phyloP scores from a whole-genome alignment of 2,113 vertebrate species.

The Channa maculata region DNA sequence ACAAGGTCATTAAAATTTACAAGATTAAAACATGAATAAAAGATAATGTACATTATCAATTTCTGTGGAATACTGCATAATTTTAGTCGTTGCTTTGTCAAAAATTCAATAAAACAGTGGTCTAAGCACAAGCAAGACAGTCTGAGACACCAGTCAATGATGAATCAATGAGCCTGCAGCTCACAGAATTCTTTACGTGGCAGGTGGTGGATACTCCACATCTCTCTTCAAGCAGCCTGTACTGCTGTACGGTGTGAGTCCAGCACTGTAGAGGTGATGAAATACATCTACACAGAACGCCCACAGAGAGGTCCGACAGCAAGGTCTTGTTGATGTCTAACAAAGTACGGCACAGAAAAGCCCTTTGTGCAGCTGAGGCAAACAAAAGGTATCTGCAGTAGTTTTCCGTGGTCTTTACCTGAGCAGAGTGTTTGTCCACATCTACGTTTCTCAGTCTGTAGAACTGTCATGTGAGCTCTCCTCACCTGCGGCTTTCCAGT shows the following conservation, averaged over 20 bases:
- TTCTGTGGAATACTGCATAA: conserved; percentile 2
- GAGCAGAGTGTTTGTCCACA: conserved; percentile 6
- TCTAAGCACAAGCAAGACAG: conserved; percentile 22
- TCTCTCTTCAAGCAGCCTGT: conserved; percentile 31
- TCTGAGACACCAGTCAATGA: conserved; percentile 17
- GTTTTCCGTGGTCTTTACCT: conserved; percentile 36
- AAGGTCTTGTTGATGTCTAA: conserved; percentile 53
- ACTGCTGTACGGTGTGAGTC: conserved; percentile 20
- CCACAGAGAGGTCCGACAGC: conserved; percentile 42
- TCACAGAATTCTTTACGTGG: conserved; percentile 27
- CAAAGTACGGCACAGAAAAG: conserved; percentile 39
- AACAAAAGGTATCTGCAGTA: conserved; percentile 33
- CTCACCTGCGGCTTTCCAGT: conserved; percentile 90
- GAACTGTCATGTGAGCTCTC: conserved; percentile 90
- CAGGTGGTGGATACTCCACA: conserved; percentile 17
- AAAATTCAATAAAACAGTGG: too few relatives aligned
- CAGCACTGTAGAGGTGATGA: conserved; percentile 51
- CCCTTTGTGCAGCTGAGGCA: conserved; percentile 27
- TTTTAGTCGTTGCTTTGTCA: neutral
- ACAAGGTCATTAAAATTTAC: conserved; percentile 35
- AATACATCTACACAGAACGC: conserved; percentile 38
- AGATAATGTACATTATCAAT: conserved; percentile 9
- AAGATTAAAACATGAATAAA: conserved; percentile 25
- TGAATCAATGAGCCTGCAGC: conserved; percentile 52
- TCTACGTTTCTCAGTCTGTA: conserved; percentile 77